These are phyloP conservation scores for Amphilophus citrinellus DNA, from an alignment of 2,113 vertebrate species.

Conservation along the genomic window DNA sequence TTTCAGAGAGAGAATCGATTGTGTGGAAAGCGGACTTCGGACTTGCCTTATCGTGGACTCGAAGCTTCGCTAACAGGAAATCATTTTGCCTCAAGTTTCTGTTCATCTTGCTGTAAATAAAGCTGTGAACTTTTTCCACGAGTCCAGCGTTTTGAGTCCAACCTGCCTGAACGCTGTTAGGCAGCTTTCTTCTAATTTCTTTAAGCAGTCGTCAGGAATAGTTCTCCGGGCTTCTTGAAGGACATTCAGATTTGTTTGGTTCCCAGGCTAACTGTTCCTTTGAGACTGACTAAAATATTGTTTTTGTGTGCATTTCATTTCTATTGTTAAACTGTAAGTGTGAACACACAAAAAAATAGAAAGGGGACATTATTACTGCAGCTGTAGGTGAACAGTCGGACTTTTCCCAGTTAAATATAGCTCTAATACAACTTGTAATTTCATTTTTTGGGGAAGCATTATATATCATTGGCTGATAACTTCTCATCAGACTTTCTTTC, in stretches of 20 bases:
- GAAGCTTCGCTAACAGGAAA: too few relatives aligned
- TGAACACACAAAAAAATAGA: background rate
- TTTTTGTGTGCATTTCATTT: background rate
- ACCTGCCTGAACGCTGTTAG: too few relatives aligned
- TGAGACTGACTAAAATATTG: background rate
- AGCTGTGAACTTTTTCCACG: too few relatives aligned
- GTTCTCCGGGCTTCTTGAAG: too few relatives aligned
- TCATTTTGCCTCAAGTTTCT: too few relatives aligned
- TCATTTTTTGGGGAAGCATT: constrained; percentile 1
- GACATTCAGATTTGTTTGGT: background rate
- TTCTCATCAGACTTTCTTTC: background rate
- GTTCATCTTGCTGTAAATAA: too few relatives aligned
- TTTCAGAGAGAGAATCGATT: too few relatives aligned
- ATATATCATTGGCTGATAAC: constrained; percentile 3
- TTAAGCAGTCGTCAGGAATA: too few relatives aligned
- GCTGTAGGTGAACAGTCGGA: background rate
- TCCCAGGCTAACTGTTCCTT: background rate
- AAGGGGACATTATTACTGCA: background rate
- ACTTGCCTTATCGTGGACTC: too few relatives aligned
- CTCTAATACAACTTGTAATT: constrained; percentile 29
- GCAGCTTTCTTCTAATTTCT: too few relatives aligned
- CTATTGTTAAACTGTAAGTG: background rate
- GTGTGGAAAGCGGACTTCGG: too few relatives aligned
- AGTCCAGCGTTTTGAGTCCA: too few relatives aligned
- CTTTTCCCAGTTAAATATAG: constrained; percentile 16